Conservation (phyloP, 2,888 invertebrate species). For the Epinotia nisella region DNA sequence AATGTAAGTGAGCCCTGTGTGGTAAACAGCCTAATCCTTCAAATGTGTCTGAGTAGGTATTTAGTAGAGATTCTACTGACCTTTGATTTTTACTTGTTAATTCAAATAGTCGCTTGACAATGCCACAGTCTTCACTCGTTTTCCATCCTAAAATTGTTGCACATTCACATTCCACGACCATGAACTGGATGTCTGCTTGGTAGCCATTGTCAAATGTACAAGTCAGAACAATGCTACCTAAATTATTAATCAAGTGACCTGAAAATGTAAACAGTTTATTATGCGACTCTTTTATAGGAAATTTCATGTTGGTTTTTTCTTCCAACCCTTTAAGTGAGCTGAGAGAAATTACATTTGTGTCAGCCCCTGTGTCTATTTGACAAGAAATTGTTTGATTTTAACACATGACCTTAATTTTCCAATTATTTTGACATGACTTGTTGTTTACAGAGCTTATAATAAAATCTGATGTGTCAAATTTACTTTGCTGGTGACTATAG, state of each 20-base stretch:
- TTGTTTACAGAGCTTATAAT: no score
- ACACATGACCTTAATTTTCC: not conserved
- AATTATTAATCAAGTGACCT: not conserved
- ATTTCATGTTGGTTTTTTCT: not conserved
- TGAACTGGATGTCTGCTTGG: conserved; percentile 9
- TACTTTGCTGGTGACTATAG: not conserved
- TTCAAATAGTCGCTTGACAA: no score
- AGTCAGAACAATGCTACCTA: conserved; percentile 2
- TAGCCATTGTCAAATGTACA: conserved; percentile 9
- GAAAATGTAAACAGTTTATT: conserved; percentile 23
- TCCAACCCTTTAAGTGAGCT: not conserved
- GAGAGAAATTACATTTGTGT: not conserved
- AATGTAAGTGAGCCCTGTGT: conserved; percentile 22
- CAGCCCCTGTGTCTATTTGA: conserved; percentile 4
- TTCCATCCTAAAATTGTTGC: conserved; percentile 25
- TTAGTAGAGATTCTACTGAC: conserved; percentile 13
- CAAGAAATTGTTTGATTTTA: not conserved
- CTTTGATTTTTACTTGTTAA: no score
- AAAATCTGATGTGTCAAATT: no score
- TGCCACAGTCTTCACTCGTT: conserved; percentile 27
- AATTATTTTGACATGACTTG: conserved; percentile 1
- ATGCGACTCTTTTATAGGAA: not conserved
- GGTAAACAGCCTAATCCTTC: conserved; percentile 41
- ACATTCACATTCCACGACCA: conserved; percentile 20
- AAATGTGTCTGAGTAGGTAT: conserved; percentile 32